A percentile compares a stretch with the other conserved stretches of the same genome.
phyloP scores from a whole-genome alignment of 92 coral and sea anemone genomes.

The Ricordea florida region DNA sequence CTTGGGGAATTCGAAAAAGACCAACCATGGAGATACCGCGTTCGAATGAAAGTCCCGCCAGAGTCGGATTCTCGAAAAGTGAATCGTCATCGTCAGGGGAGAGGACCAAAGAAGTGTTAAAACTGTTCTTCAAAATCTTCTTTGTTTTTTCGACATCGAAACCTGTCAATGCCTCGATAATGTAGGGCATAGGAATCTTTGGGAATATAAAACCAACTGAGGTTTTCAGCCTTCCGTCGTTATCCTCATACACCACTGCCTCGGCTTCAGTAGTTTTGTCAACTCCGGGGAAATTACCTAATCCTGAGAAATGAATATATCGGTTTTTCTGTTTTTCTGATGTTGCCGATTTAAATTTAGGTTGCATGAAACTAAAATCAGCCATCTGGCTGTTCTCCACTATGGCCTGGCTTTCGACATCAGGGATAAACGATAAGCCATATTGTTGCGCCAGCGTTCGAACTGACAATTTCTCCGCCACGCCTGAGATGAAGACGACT shows the following conservation, averaged over 20 bases:
- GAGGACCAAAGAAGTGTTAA: conserved; percentile 82
- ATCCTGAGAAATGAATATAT: conserved; percentile 78
- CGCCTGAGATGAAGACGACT: conserved; percentile 72
- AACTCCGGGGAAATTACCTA: conserved; percentile 82
- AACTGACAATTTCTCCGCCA: conserved; percentile 71
- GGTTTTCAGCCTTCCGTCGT: conserved; percentile 65
- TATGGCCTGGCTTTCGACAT: conserved; percentile 77
- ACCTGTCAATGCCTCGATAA: conserved; percentile 90
- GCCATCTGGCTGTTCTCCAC: conserved; percentile 86
- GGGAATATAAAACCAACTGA: conserved; percentile 89
- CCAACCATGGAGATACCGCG: conserved; percentile 88
- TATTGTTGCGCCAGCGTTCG: conserved; percentile 69
- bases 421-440: conserved; percentile 73
- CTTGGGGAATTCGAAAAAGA: conserved; percentile 83
- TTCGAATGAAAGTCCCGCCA: conserved; percentile 77
- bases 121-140: conserved; percentile 70
- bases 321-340: conserved; percentile 67
- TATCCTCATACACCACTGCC: conserved; percentile 88
- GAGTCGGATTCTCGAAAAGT: conserved; percentile 83
- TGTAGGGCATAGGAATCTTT: conserved; percentile 79
- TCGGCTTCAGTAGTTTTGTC: conserved; percentile 90
- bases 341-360: conserved; percentile 65
- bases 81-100: conserved; percentile 81
- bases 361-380: conserved; percentile 74
- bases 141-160: conserved; percentile 69